These are phyloP conservation scores for Eupithecia subfuscata DNA, from an alignment of 2,888 invertebrate species.

Conservation along the genomic window DNA sequence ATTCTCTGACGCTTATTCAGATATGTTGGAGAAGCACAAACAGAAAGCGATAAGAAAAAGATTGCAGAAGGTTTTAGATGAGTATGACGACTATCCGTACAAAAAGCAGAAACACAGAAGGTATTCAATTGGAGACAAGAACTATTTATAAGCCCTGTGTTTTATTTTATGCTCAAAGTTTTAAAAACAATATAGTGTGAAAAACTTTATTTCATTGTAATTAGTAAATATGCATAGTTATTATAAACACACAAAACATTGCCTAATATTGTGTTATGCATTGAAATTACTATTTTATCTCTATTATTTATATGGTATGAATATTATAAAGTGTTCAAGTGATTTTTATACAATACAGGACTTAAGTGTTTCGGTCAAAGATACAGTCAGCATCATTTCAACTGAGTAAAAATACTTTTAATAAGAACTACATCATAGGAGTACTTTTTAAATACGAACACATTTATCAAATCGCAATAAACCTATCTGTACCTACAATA, in stretches of 20 bases:
- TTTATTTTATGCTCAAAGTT: background rate
- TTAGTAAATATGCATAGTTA: background rate
- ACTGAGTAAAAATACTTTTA: background rate
- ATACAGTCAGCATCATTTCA: background rate
- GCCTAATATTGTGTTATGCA: conserved; percentile 1
- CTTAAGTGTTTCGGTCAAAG: background rate
- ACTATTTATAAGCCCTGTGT: background rate
- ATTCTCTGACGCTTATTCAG: conserved; percentile 72
- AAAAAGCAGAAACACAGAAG: conserved; percentile 19
- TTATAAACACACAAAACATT: conserved; percentile 24
- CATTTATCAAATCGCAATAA: background rate
- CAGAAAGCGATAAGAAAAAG: conserved; percentile 62
- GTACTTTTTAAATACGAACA: background rate
- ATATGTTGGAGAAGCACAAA: conserved; percentile 67
- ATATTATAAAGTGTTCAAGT: background rate
- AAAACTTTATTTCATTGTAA: conserved; percentile 34
- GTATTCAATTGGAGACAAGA: background rate
- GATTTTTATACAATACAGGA: background rate
- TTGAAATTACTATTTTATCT: background rate
- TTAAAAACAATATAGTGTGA: background rate
- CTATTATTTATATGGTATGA: background rate
- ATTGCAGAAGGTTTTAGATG: conserved; percentile 54
- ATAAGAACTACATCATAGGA: background rate
- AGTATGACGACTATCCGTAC: conserved; percentile 46
- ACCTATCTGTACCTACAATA: background rate